Base-by-base conservation (phyloP, 1,140 invertebrate genomes). In the Drosophila suzukii region DNA sequence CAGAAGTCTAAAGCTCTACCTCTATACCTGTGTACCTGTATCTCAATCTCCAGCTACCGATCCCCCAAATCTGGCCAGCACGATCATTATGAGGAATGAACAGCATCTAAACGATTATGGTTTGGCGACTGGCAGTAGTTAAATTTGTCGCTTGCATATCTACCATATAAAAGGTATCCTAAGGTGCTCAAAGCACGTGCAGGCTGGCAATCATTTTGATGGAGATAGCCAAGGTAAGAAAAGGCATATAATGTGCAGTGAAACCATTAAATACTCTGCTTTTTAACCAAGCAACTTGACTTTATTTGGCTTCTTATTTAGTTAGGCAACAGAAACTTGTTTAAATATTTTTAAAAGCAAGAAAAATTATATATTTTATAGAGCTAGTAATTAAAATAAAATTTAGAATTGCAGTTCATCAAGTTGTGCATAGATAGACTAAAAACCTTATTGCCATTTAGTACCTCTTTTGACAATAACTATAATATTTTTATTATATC, bases 21-120 rank as follows among this genome's bases (percentile, higher is more conserved):
- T 27, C 27, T 27, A 5, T 27, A 27, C 27, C 27, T 0, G 1
- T 0, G 1, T 4, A 27, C 27, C 27, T 27, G 3, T 32, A 49
- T 36, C 61, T 1, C 38, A 15, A 66, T 50, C 67, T 39, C 43
- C 44, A 15, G 44, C 67, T 58, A 70, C 67, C 67, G 53, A 71
- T 71, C 67, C 68, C 67, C 53, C 8, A 71, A 71, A 71, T 71
- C 68, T 7, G 24, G 36, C 43, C 12, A 71, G 70, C 66, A 72
- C 66, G 66, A 72, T 72, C 68, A 72, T 72, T 72, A 72, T 71
- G 70, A 50, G 41, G 34, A 46, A 39, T 56, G 39, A 46, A 65
- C 58, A 53, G 36, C 51, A 57, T 50, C 44, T 63, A 65, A 63
- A 44, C 39, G 72, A 54, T 54, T 54, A 50, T 63, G 71, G 58